A percentile compares a stretch with the other conserved stretches of the same genome.
Conservation (phyloP, 2,888 invertebrate species). For the Chrysolina americana region DNA sequence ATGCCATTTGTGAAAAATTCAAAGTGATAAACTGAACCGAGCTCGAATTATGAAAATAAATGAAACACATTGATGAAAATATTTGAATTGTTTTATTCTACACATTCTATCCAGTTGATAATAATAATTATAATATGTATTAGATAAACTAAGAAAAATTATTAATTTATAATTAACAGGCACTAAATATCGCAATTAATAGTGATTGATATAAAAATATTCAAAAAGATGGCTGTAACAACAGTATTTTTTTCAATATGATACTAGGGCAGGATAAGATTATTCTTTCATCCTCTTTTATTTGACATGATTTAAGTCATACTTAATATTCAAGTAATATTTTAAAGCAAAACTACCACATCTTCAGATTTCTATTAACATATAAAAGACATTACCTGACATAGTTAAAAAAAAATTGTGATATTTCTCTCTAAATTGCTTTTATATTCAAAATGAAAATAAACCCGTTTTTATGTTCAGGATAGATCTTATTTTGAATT, state of each 20-base stretch:
- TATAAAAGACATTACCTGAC: no score
- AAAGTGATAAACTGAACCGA: not conserved
- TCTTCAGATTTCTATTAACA: no score
- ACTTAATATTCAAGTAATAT: not conserved
- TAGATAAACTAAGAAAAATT: conserved; percentile 3
- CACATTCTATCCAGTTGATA: not conserved
- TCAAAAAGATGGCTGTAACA: conserved; percentile 26
- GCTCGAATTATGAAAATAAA: not conserved
- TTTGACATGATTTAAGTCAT: not conserved
- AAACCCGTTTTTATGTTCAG: no score
- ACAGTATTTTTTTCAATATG: conserved; percentile 5
- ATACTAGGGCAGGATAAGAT: conserved; percentile 14
- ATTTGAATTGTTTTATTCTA: conserved; percentile 17
- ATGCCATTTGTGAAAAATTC: not conserved
- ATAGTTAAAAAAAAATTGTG: no score
- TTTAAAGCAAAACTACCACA: not conserved
- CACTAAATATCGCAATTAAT: conserved; percentile 29
- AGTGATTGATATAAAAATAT: conserved; percentile 35
- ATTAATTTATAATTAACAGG: conserved; percentile 29
- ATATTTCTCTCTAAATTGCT: no score
- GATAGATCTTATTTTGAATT: no score
- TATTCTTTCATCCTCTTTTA: not conserved
- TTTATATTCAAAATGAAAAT: no score
- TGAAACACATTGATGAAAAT: conserved; percentile 5
- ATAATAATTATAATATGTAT: not conserved